Conservation (phyloP, 2,888 invertebrate genomes). For the Sinelater perroti region DNA sequence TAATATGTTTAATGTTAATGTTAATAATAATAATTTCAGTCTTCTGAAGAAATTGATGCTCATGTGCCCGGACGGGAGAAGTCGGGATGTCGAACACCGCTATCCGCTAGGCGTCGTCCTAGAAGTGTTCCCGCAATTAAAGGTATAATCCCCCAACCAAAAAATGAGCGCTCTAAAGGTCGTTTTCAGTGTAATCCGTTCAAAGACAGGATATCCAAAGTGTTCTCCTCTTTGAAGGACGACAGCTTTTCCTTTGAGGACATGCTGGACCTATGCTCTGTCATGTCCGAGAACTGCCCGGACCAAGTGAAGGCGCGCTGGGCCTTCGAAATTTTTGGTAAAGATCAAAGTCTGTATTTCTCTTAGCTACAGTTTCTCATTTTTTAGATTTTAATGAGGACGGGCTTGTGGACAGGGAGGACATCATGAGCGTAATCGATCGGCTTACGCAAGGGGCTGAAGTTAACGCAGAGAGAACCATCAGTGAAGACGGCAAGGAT, state of each 20-base stretch:
- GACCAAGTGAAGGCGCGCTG: conserved; percentile 76
- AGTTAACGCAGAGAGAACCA: conserved; percentile 48
- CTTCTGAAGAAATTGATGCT: conserved; percentile 67
- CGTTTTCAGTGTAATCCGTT: conserved; percentile 80
- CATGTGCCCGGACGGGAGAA: conserved; percentile 61
- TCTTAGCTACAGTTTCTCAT: too few relatives aligned
- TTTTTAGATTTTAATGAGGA: conserved; percentile 73
- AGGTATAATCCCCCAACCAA: conserved; percentile 62
- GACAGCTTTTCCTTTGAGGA: conserved; percentile 80
- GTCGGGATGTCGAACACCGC: conserved; percentile 62
- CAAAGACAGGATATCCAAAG: conserved; percentile 72
- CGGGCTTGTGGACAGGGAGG: conserved; percentile 66
- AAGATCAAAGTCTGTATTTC: too few relatives aligned
- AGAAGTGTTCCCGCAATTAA: conserved; percentile 71
- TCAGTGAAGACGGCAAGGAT: conserved; percentile 61
- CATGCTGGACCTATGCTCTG: conserved; percentile 79
- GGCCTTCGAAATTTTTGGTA: conserved; percentile 82
- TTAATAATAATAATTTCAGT: conserved; percentile 55
- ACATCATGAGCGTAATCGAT: conserved; percentile 66
- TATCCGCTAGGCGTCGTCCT: conserved; percentile 65
- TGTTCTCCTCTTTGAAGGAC: conserved; percentile 77
- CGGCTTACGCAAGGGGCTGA: conserved; percentile 61
- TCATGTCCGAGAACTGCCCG: conserved; percentile 77
- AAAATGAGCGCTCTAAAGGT: conserved; percentile 6
- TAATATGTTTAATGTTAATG: background rate